A percentile compares a stretch with the other conserved stretches of the same genome.
Evolutionary conservation across 30 jellyfish, hydroid and myxozoan species (phyloP).

Genomic region (Chrysaora quinquecirrha): DNA sequence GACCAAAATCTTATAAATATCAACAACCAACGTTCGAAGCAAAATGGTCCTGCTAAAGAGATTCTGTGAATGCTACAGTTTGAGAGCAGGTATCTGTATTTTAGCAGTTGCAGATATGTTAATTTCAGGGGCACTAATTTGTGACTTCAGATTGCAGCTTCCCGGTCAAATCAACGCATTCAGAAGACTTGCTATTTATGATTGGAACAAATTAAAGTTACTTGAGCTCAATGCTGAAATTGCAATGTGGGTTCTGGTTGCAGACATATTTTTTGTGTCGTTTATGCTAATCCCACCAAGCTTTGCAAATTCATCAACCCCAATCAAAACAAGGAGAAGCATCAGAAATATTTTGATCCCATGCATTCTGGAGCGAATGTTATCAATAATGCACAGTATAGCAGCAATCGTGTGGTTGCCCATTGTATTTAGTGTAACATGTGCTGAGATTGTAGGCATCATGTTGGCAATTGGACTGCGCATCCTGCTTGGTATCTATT

Average conservation of each 20-base stretch:
- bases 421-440: constrained; percentile 21
- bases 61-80: constrained; percentile 53
- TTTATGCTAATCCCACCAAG: constrained; percentile 54
- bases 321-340: constrained; percentile 47
- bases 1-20: too few species aligned
- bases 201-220: constrained; percentile 10
- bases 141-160: constrained; percentile 29
- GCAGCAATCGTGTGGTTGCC: constrained; percentile 63
- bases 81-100: constrained; percentile 44
- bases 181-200: constrained; percentile 34
- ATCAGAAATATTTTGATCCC: constrained; percentile 55
- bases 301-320: constrained; percentile 22
- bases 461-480: constrained; percentile 40
- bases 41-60: neutral
- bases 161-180: constrained; percentile 67
- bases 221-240: constrained; percentile 35
- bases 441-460: constrained; percentile 63
- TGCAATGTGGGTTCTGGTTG: constrained; percentile 56
- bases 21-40: too few species aligned
- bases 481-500: constrained; percentile 53
- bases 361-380: constrained; percentile 14
- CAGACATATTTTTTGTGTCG: constrained; percentile 36
- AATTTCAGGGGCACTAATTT: constrained; percentile 60
- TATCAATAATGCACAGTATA: constrained; percentile 28
- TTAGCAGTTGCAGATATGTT: constrained; percentile 29